Evolutionary conservation across 2,888 invertebrate species (phyloP).

Genomic region (Caradrina clavipalpis): DNA sequence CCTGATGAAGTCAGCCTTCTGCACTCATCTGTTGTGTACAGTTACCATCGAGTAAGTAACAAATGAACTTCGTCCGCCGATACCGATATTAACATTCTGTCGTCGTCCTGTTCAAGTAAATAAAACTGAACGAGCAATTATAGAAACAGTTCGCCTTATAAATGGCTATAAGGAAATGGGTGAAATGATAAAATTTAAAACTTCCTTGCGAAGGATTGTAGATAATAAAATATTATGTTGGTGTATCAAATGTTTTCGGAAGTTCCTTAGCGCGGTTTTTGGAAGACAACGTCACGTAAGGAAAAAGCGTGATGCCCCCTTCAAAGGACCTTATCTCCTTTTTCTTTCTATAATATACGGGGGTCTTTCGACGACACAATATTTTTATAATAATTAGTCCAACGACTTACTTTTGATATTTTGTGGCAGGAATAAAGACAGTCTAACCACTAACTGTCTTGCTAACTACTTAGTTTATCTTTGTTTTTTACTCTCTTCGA

Average conservation of each 20-base stretch:
- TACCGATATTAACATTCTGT: constrained; percentile 48
- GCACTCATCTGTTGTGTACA: neutral
- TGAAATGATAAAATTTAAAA: constrained; percentile 2
- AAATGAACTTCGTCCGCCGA: constrained; percentile 45
- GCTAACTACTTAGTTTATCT: too few relatives aligned
- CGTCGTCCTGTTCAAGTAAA: constrained; percentile 39
- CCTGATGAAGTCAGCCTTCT: neutral
- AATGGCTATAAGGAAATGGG: constrained; percentile 3
- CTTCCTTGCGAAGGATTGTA: neutral
- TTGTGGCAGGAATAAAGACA: too few relatives aligned
- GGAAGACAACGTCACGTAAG: too few relatives aligned
- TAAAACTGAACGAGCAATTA: constrained; percentile 21
- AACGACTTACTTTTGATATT: too few relatives aligned
- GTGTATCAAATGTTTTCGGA: neutral
- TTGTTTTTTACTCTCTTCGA: too few relatives aligned
- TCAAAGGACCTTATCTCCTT: too few relatives aligned
- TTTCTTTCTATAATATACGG: too few relatives aligned
- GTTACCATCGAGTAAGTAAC: constrained; percentile 21
- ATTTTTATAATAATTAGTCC: too few relatives aligned
- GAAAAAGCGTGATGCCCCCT: too few relatives aligned
- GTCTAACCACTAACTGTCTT: too few relatives aligned
- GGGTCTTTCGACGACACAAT: too few relatives aligned
- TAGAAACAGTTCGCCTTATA: constrained; percentile 10
- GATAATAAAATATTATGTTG: neutral
- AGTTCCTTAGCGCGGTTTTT: too few relatives aligned